Conservation (phyloP, 2,888 invertebrate genomes). For the Drosophila rellima region DNA sequence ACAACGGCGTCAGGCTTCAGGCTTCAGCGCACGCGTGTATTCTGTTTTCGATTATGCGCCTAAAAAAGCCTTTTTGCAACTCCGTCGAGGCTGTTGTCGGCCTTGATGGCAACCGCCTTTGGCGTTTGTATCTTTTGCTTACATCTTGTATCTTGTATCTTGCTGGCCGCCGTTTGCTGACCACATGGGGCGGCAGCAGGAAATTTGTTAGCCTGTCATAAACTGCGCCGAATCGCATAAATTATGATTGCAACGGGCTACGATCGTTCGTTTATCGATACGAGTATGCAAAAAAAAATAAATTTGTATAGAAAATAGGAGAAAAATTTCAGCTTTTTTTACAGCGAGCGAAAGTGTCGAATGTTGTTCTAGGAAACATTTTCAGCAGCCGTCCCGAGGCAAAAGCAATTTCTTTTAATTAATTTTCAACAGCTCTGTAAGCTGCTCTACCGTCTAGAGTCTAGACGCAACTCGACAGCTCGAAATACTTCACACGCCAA, state of each 20-base stretch:
- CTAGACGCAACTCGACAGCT: slow-evolving; percentile 51
- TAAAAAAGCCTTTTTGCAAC: slow-evolving; percentile 41
- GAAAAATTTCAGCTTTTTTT: neutral
- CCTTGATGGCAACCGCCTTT: slow-evolving; percentile 70
- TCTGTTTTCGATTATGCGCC: slow-evolving; percentile 79
- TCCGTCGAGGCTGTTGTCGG: slow-evolving; percentile 27
- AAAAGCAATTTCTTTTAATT: slow-evolving; percentile 74
- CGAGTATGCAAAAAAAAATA: slow-evolving; percentile 48
- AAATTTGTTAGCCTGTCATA: slow-evolving; percentile 81
- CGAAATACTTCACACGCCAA: slow-evolving; percentile 67
- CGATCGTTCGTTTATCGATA: slow-evolving; percentile 61
- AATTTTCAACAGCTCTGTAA: slow-evolving; percentile 65
- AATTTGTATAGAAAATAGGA: neutral
- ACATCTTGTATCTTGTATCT: slow-evolving; percentile 66
- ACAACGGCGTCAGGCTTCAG: slow-evolving; percentile 44
- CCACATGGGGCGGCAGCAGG: slow-evolving; percentile 73
- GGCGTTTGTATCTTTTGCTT: slow-evolving; percentile 63
- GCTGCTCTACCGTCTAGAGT: slow-evolving; percentile 45
- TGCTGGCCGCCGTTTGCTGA: slow-evolving; percentile 55
- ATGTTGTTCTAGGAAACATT: slow-evolving; percentile 55
- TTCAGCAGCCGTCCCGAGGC: slow-evolving; percentile 38
- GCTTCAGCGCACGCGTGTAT: slow-evolving; percentile 61
- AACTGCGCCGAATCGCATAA: slow-evolving; percentile 76
- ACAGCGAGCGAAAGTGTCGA: slow-evolving; percentile 70
- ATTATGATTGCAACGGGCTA: slow-evolving; percentile 63